Percentiles rank a stretch among this genome's conserved stretches.
Conservation (phyloP, 2,113 vertebrate species). For the Acrocephalus arundinaceus region DNA sequence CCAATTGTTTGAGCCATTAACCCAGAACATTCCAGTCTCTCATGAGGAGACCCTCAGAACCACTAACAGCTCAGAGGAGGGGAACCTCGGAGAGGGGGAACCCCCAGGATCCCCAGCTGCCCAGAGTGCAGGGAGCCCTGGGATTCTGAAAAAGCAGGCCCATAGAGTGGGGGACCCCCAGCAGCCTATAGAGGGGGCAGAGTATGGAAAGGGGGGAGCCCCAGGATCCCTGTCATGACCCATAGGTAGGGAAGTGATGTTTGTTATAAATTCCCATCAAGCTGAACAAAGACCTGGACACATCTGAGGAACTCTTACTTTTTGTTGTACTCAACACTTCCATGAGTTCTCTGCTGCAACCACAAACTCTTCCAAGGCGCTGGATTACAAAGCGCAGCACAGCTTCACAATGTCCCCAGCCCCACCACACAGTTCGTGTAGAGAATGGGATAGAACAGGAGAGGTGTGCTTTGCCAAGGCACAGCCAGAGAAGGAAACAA, state of each 20-base stretch:
- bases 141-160: neutral
- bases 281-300: neutral
- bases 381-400: neutral
- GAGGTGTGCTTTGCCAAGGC: neutral
- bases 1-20: neutral
- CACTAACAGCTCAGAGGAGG: neutral
- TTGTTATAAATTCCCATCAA: neutral
- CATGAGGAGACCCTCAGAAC: neutral
- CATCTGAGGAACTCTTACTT: neutral
- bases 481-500: neutral
- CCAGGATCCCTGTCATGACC: neutral
- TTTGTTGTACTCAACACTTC: neutral
- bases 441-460: neutral
- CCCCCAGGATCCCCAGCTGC: neutral
- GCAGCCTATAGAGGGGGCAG: fast-evolving
- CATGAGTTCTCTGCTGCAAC: neutral
- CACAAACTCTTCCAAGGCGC: neutral
- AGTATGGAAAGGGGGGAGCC: neutral
- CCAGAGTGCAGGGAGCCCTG: neutral
- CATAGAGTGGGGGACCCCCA: too few species aligned
- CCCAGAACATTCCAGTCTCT: neutral
- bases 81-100: neutral
- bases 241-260: neutral
- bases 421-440: neutral
- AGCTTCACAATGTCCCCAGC: neutral